Evolutionary conservation across 2,888 invertebrate genomes (phyloP), one percentile per base, ranked within the genome.

Genomic region (Nephrocerus scutellatus): DNA sequence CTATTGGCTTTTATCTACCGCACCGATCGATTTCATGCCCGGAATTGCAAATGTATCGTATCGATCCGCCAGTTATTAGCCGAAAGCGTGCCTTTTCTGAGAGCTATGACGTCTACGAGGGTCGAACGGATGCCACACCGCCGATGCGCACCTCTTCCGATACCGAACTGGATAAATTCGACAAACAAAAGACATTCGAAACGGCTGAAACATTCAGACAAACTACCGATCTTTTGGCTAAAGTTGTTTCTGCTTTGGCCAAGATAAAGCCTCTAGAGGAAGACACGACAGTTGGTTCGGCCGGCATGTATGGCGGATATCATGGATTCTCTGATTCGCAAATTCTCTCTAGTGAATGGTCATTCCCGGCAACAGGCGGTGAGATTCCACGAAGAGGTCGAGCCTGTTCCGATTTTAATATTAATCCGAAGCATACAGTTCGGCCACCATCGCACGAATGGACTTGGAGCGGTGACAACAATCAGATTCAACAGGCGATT

Each of bases 181-280:
- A 89, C 60, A 81, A 81, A 54, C 80, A 80, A 49, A 80, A 79
- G 45, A 87, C 88, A 0, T 68, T 68, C 50, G 66, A 65, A 42
- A 77, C 78, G 14, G 75, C 79, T 2, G 76, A 79, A 44, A 80
- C 80, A 8, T 75, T 82, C 48, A 75, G 85, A 1, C 80, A 84
- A 54, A 84, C 85, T 6, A 81, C 81, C 6, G 84, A 85, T 56
- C 61, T 89, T 3, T 61, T 88, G 37, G 80, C 84, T 1, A 77
- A 82, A 59, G 79, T 89, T 28, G 85, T 86, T 0, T 81, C 82
- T 53, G 84, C 86, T 9, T 64, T 88, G 40, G 84, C 84, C 15
- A 78, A 73, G 4, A 71, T 77, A 7, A 66, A 68, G 36, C 72
- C 74, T 29, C 68, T 68, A 26, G 69, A 71, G 14, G 68, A 71